Percentiles rank a stretch among this genome's conserved stretches.
Conservation (phyloP, 2,888 invertebrate genomes). For the Adineta ricciae region DNA sequence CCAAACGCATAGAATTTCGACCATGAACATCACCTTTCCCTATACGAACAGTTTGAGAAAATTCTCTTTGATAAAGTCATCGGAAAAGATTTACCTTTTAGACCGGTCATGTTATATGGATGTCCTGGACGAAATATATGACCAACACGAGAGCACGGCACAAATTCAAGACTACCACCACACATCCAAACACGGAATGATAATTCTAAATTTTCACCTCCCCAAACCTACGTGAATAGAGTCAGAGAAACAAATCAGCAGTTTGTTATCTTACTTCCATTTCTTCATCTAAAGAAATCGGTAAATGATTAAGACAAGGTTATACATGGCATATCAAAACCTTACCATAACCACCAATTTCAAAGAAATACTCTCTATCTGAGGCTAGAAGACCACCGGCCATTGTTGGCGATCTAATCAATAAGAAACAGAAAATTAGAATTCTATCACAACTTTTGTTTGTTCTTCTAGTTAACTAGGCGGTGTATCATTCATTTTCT, state of each 20-base stretch:
- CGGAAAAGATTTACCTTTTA: conserved; percentile 38
- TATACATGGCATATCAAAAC: too few species aligned
- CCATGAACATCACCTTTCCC: conserved; percentile 71
- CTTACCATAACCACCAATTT: conserved; percentile 65
- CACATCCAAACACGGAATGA: conserved; percentile 80
- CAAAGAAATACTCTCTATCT: conserved; percentile 82
- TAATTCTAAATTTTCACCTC: conserved; percentile 82
- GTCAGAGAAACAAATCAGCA: too few species aligned
- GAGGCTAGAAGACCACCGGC: conserved; percentile 95
- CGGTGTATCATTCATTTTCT: too few species aligned
- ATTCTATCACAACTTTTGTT: too few species aligned
- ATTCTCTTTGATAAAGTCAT: too few species aligned
- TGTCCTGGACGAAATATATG: conserved; percentile 87
- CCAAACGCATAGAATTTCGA: conserved; percentile 84
- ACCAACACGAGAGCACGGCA: conserved; percentile 87
- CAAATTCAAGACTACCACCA: conserved; percentile 81
- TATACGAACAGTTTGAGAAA: conserved; percentile 30
- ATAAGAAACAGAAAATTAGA: too few species aligned
- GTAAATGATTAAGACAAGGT: too few species aligned
- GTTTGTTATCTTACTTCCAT: conserved; percentile 29
- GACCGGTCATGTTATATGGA: conserved; percentile 76
- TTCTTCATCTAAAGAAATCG: conserved; percentile 54
- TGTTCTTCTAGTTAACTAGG: too few species aligned
- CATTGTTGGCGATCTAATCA: conserved; percentile 74
- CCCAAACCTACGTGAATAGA: conserved; percentile 42